phyloP scores from a whole-genome alignment of 2,113 vertebrate species.

The Tichodroma muraria region DNA sequence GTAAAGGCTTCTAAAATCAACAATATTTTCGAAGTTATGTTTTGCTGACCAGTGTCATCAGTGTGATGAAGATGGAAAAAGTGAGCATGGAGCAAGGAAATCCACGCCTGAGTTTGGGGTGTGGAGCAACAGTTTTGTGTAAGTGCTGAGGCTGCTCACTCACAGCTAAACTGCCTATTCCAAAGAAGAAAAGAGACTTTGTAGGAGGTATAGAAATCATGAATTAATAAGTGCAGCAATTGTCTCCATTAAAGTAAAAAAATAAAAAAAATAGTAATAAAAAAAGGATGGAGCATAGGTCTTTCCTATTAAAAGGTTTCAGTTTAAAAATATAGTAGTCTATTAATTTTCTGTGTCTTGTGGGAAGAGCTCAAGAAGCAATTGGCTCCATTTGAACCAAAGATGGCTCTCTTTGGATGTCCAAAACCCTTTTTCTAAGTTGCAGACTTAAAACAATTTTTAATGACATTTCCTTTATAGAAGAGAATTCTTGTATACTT shows the following conservation, averaged over 20 bases:
- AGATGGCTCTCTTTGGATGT: neutral
- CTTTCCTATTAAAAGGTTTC: neutral
- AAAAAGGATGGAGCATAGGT: rapidly evolving
- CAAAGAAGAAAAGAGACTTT: neutral
- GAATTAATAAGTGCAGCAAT: neutral
- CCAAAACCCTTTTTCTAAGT: neutral
- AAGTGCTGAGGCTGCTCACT: neutral
- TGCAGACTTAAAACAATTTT: neutral
- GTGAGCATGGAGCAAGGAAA: neutral
- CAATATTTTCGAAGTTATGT: neutral
- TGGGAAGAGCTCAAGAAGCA: neutral
- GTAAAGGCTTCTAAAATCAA: neutral
- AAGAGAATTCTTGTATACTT: neutral
- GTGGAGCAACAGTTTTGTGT: no score
- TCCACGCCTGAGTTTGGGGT: neutral
- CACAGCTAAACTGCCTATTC: neutral
- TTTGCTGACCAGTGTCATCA: neutral
- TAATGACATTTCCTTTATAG: neutral
- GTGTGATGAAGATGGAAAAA: neutral
- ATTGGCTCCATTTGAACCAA: neutral
- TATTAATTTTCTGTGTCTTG: neutral
- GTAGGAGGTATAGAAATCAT: neutral
- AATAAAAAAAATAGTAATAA: no score
- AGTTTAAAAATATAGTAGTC: neutral
- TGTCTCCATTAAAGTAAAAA: rapidly evolving